A percentile compares a stretch with the other conserved stretches of the same genome.
Conservation (phyloP, 2,113 vertebrate genomes). For the Xenotilapia caudafasciata region DNA sequence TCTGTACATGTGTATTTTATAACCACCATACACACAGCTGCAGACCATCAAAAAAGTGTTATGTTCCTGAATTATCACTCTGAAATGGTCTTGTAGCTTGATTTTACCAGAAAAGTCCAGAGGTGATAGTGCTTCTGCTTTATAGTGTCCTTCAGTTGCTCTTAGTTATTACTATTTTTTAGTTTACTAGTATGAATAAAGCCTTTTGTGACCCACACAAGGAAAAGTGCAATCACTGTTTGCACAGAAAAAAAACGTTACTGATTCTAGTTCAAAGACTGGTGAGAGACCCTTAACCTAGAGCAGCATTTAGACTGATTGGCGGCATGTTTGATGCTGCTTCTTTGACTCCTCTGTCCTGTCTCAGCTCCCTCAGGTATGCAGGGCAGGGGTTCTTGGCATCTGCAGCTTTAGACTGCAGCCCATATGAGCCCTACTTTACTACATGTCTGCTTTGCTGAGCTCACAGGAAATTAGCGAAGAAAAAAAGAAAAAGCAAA, state of each 20-base stretch:
- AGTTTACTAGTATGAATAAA: not conserved
- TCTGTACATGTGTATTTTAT: not conserved
- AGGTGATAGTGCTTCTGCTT: not conserved
- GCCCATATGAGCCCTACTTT: slow-evolving; percentile 46
- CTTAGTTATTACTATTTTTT: not conserved
- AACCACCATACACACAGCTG: not conserved
- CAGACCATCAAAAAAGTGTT: not conserved
- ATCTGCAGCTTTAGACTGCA: slow-evolving; percentile 32
- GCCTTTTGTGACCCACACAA: not conserved
- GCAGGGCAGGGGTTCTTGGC: slow-evolving; percentile 48
- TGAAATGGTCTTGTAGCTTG: not conserved
- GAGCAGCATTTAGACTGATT: not conserved
- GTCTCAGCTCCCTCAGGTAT: slow-evolving; percentile 43
- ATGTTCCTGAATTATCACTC: not conserved
- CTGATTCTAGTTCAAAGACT: not conserved
- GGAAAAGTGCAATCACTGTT: not conserved
- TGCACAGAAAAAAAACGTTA: not conserved
- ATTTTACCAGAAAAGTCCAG: not conserved
- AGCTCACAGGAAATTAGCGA: slow-evolving; percentile 58
- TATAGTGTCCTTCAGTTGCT: not conserved
- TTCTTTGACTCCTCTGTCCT: slow-evolving; percentile 33
- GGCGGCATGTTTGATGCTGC: slow-evolving; percentile 22
- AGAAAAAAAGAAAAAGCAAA: not conserved
- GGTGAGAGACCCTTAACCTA: not conserved
- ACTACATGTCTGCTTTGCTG: slow-evolving; percentile 5